These are phyloP conservation scores for Cyprinus carpio DNA, from an alignment of 2,113 vertebrate genomes.

Conservation along the genomic window DNA sequence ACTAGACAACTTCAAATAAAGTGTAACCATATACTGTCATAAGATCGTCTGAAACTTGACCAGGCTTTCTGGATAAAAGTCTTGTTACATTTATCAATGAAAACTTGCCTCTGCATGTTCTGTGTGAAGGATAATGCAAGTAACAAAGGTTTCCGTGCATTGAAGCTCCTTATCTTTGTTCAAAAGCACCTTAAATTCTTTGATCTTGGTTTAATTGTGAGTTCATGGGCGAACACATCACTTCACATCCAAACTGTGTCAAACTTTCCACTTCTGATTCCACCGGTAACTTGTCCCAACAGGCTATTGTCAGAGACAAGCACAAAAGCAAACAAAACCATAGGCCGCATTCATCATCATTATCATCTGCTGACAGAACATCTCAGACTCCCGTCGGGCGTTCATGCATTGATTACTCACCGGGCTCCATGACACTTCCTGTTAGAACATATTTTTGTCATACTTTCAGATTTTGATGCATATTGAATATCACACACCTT, in stretches of 20 bases:
- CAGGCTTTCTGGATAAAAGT: not conserved
- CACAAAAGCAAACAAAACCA: not conserved
- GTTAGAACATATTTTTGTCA: not conserved
- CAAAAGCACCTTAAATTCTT: not conserved
- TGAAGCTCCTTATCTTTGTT: not conserved
- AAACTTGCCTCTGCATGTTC: not conserved
- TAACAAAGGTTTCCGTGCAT: not conserved
- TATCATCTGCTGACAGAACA: constrained; percentile 17
- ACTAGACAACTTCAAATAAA: no score
- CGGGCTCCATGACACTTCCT: not conserved
- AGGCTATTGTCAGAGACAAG: not conserved
- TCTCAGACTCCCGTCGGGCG: not conserved
- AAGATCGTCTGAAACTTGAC: no score
- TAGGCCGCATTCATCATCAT: constrained; percentile 1
- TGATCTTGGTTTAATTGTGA: not conserved
- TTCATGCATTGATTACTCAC: not conserved
- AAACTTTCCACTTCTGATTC: constrained; percentile 8
- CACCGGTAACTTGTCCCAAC: constrained; percentile 25
- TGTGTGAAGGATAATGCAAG: not conserved
- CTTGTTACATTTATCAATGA: not conserved
- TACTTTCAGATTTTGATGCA: not conserved
- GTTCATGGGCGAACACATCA: not conserved
- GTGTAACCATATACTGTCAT: no score
- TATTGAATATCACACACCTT: not conserved
- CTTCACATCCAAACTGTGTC: constrained; percentile 24